Percentiles rank a stretch among this genome's conserved stretches.
phyloP scores from a whole-genome alignment of 2,113 vertebrate genomes.

The Scomber scombrus region DNA sequence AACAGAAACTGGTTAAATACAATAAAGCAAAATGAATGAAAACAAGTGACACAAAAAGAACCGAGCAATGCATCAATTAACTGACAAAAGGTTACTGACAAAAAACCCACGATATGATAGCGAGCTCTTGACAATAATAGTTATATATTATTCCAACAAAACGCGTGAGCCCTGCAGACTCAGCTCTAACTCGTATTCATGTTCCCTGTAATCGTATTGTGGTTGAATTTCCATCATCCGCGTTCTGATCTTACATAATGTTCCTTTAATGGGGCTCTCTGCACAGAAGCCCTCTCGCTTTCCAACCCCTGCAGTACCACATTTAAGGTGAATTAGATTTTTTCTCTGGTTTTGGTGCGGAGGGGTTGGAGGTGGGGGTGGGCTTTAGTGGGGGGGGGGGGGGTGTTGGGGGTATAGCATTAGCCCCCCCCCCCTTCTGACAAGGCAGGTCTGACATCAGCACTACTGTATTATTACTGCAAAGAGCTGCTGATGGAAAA shows the following conservation, averaged over 20 bases:
- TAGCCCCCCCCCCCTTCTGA: slow-evolving; percentile 62
- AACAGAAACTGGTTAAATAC: too few relatives aligned
- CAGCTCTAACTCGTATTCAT: slow-evolving; percentile 3
- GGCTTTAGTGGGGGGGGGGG: not conserved
- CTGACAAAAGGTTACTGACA: too few relatives aligned
- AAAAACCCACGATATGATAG: too few relatives aligned
- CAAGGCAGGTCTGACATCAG: slow-evolving; percentile 61
- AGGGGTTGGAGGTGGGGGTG: not conserved
- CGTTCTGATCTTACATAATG: slow-evolving; percentile 43
- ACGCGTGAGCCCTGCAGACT: not conserved
- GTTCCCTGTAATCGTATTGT: slow-evolving; percentile 28
- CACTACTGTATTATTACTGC: slow-evolving; percentile 69
- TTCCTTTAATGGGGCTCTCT: slow-evolving; percentile 58
- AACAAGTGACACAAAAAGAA: too few relatives aligned
- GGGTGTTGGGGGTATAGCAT: slow-evolving; percentile 13
- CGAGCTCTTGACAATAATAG: too few relatives aligned
- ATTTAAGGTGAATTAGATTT: slow-evolving; percentile 65
- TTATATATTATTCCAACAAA: not conserved
- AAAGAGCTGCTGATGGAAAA: slow-evolving; percentile 73
- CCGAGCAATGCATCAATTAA: too few relatives aligned
- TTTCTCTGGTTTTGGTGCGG: slow-evolving; percentile 30
- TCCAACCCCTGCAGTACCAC: slow-evolving; percentile 46
- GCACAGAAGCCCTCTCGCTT: slow-evolving; percentile 45
- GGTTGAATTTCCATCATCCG: slow-evolving; percentile 30
- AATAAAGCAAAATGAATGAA: too few relatives aligned